Conservation (phyloP, 2,797 vertebrate species). For the Lophius americanus region DNA sequence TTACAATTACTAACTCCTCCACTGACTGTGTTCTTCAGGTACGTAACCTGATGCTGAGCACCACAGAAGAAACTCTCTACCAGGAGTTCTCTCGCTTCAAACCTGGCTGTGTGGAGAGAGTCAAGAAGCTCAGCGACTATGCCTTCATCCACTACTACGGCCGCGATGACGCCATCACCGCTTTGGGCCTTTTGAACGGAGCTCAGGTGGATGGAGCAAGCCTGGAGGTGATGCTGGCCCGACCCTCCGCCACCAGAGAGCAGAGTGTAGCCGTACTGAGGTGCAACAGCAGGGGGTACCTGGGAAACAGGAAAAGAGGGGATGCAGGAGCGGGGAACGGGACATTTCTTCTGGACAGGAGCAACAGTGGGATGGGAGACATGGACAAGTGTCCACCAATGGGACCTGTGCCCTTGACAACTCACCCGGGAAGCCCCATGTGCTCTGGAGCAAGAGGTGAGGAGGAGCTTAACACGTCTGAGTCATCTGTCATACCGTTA, state of each 20-base stretch:
- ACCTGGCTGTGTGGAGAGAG: slow-evolving; percentile 89
- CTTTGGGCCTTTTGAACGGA: slow-evolving; percentile 89
- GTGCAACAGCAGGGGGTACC: slow-evolving; percentile 42
- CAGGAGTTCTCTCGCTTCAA: slow-evolving; percentile 90
- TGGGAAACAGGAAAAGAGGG: slow-evolving; percentile 45
- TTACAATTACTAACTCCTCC: no score
- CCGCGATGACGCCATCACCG: slow-evolving; percentile 88
- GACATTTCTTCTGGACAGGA: background rate
- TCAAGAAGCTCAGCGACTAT: slow-evolving; percentile 94
- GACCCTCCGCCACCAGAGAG: slow-evolving; percentile 80
- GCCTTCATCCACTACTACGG: slow-evolving; percentile 93
- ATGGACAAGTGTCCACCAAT: background rate
- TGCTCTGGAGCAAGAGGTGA: slow-evolving; percentile 38
- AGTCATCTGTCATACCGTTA: background rate
- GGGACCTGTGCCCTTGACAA: slow-evolving; percentile 71
- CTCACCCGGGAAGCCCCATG: slow-evolving; percentile 77
- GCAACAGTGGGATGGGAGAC: background rate
- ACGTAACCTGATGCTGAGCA: slow-evolving; percentile 90
- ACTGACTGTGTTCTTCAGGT: slow-evolving; percentile 48
- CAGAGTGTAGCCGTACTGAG: slow-evolving; percentile 32
- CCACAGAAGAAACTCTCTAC: slow-evolving; percentile 89
- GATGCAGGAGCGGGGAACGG: background rate
- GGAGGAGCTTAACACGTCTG: background rate
- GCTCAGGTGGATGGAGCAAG: slow-evolving; percentile 87
- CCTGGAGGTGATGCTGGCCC: slow-evolving; percentile 91